These are phyloP conservation scores for Eupithecia centaureata DNA, from an alignment of 2,888 invertebrate species.

Conservation along the genomic window DNA sequence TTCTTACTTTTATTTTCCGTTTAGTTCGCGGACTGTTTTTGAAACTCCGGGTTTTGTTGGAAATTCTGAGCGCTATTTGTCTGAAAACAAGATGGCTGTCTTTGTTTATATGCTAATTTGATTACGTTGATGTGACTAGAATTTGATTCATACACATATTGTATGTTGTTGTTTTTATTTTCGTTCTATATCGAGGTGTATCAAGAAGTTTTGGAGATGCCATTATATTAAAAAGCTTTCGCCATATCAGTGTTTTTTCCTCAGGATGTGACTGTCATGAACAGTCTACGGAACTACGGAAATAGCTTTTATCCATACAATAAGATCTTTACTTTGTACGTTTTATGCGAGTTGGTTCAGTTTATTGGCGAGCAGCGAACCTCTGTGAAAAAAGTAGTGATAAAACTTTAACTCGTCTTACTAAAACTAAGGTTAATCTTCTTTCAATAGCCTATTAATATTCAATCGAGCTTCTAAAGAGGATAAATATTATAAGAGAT, in stretches of 20 bases:
- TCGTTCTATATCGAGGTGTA: not conserved
- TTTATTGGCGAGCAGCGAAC: not conserved
- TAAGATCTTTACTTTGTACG: not conserved
- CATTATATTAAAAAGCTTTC: not conserved
- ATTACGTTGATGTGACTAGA: not conserved
- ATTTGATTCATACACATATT: not conserved
- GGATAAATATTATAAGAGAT: too few species aligned
- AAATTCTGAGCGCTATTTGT: constrained; percentile 5
- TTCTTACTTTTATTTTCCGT: constrained; percentile 26
- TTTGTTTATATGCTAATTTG: constrained; percentile 1
- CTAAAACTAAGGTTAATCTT: too few species aligned
- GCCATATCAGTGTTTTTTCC: not conserved
- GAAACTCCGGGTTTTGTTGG: constrained; percentile 11
- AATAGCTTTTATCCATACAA: not conserved
- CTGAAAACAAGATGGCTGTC: constrained; percentile 3
- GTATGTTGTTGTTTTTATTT: not conserved
- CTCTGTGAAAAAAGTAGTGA: not conserved
- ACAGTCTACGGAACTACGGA: not conserved
- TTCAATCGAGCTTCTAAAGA: too few species aligned
- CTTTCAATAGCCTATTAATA: too few species aligned
- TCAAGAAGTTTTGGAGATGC: not conserved
- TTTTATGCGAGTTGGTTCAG: too few species aligned
- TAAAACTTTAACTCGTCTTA: too few species aligned
- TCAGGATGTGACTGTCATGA: not conserved
- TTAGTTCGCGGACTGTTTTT: constrained; percentile 13